phyloP scores from a whole-genome alignment of 2,888 invertebrate species.

The Leptinotarsa rubiginosa region DNA sequence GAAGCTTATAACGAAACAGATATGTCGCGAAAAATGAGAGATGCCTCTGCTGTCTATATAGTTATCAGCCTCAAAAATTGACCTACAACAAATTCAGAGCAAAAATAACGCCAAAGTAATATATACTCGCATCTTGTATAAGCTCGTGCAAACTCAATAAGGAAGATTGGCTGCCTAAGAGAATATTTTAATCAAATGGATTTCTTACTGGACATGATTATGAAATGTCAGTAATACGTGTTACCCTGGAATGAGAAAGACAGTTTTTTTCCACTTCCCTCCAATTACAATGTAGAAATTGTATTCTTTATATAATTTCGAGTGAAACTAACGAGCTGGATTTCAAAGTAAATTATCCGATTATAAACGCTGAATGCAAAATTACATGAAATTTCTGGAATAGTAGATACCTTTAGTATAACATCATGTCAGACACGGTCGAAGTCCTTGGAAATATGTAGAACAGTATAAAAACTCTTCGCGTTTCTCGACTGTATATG shows the following conservation, averaged over 20 bases:
- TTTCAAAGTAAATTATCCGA: too few species aligned
- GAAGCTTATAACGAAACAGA: neutral
- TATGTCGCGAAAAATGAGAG: neutral
- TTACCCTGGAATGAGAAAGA: neutral
- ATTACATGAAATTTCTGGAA: too few species aligned
- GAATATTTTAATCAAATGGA: too few species aligned
- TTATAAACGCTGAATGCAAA: too few species aligned
- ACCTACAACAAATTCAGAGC: constrained; percentile 7
- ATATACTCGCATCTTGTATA: neutral
- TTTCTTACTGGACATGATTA: neutral
- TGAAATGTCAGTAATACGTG: too few species aligned
- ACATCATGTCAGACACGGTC: too few species aligned
- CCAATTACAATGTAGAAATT: neutral
- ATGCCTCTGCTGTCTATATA: neutral
- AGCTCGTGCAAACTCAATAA: constrained; percentile 6
- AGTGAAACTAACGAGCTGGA: neutral
- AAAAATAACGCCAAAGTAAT: constrained; percentile 4
- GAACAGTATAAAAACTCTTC: too few species aligned
- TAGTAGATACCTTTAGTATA: too few species aligned
- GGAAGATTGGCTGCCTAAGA: neutral
- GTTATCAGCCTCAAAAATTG: neutral
- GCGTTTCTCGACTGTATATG: too few species aligned
- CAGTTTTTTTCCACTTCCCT: neutral
- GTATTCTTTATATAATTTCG: neutral
- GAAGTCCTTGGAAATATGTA: too few species aligned